These are phyloP conservation scores for Apteryx owenii DNA, from an alignment of 2,113 vertebrate genomes.

Conservation along the genomic window DNA sequence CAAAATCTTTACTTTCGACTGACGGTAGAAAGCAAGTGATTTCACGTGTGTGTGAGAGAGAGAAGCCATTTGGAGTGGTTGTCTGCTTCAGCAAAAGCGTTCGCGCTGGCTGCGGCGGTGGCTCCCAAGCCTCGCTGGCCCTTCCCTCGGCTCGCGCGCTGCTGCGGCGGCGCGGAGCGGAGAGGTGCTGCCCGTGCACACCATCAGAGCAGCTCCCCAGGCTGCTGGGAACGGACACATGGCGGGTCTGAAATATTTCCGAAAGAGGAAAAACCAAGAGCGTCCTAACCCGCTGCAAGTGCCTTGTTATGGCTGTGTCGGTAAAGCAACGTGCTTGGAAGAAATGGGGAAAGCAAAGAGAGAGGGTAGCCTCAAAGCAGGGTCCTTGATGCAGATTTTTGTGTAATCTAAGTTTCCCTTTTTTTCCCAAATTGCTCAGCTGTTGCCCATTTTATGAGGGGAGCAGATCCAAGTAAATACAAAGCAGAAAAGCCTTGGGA, in stretches of 20 bases:
- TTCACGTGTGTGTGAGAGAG: neutral
- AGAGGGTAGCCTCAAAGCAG: neutral
- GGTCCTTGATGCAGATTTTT: neutral
- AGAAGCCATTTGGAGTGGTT: neutral
- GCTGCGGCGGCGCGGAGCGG: neutral
- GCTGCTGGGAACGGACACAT: neutral
- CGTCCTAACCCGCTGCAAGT: neutral
- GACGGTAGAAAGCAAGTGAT: neutral
- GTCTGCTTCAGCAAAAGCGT: neutral
- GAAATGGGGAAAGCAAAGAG: neutral
- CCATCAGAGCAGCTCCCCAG: neutral
- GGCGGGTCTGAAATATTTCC: constrained; percentile 29
- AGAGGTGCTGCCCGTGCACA: neutral
- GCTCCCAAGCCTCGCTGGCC: neutral
- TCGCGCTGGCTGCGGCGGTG: neutral
- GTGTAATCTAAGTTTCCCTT: neutral
- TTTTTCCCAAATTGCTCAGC: neutral
- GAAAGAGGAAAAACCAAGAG: neutral
- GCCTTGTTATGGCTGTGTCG: neutral
- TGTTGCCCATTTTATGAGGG: neutral
- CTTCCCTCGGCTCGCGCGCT: neutral
- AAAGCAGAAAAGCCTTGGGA: neutral
- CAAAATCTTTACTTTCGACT: neutral
- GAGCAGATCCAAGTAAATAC: neutral
- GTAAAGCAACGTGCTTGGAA: neutral